Evolutionary conservation across 2,888 invertebrate species (phyloP).

Genomic region (Hemaris fuciformis): DNA sequence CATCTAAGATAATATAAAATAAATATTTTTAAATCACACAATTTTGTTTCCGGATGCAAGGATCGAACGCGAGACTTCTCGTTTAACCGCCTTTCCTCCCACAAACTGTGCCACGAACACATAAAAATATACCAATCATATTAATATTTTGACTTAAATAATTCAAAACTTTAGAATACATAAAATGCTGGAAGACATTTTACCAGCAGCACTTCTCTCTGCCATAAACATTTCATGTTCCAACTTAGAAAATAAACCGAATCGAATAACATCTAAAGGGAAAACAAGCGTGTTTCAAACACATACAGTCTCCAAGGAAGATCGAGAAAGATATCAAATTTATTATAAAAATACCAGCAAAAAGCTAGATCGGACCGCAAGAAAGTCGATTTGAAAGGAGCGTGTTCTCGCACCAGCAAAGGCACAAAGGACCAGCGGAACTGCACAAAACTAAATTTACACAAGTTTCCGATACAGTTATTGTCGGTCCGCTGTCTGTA

Average conservation of each 20-base stretch:
- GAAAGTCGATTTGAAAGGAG: background rate
- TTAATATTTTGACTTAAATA: too few relatives aligned
- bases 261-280: background rate
- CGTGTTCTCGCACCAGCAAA: background rate
- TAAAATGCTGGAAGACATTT: background rate
- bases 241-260: background rate
- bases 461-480: constrained; percentile 8
- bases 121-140: too few relatives aligned
- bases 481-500: constrained; percentile 2
- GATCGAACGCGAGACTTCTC: too few relatives aligned
- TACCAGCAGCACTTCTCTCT: background rate
- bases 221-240: background rate
- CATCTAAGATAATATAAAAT: background rate
- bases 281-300: background rate
- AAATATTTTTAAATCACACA: too few relatives aligned
- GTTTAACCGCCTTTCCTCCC: too few relatives aligned
- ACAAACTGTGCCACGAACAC: too few relatives aligned
- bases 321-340: background rate
- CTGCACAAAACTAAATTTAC: constrained; percentile 2
- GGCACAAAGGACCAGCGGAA: background rate
- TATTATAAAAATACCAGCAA: background rate
- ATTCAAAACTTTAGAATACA: background rate
- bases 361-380: background rate
- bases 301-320: background rate
- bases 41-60: too few relatives aligned